phyloP scores from a whole-genome alignment of 2,113 vertebrate genomes.

The Protomyctophum bolini region DNA sequence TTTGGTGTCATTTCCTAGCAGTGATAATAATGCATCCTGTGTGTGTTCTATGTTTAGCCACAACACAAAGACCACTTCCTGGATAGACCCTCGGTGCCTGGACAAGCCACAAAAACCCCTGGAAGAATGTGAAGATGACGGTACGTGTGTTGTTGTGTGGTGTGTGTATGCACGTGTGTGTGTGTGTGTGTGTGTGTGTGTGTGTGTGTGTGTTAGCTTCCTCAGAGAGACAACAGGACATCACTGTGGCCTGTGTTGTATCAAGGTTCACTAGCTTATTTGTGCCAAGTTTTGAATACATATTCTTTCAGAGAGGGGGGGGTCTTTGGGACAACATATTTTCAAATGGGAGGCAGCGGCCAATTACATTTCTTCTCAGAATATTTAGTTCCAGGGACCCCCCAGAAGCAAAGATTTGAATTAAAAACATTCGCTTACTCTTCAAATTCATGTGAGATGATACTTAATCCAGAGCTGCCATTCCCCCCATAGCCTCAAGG shows the following conservation, averaged over 20 bases:
- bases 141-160: constrained; percentile 73
- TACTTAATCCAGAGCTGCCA: not conserved
- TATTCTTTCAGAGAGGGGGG: no score
- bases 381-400: no score
- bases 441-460: not conserved
- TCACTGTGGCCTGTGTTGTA: no score
- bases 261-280: no score
- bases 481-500: constrained; percentile 56
- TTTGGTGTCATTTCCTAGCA: not conserved
- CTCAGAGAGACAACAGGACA: no score
- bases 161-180: not conserved
- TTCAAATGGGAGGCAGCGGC: no score
- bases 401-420: no score
- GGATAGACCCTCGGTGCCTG: constrained; percentile 99
- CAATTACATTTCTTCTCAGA: no score
- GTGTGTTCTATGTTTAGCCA: constrained; percentile 82
- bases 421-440: no score
- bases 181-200: not conserved
- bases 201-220: not conserved
- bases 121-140: constrained; percentile 99
- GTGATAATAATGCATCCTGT: constrained; percentile 5
- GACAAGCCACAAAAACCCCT: constrained; percentile 98
- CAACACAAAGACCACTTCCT: constrained; percentile 99
- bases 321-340: no score
- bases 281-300: no score